phyloP scores from a whole-genome alignment of 2,797 vertebrate species.

The Huso huso region DNA sequence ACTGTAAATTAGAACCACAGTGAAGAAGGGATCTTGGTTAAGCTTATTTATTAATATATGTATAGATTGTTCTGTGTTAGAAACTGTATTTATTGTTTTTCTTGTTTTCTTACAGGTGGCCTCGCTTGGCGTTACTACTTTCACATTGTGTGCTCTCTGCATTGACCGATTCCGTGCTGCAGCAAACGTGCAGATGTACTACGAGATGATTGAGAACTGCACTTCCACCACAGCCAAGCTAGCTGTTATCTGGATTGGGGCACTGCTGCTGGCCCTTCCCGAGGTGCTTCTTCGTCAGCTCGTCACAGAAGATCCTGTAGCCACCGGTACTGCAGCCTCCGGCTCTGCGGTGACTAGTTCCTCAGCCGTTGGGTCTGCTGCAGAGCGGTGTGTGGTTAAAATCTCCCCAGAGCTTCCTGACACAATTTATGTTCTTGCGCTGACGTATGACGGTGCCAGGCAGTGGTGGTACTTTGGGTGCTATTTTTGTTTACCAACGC shows the following conservation, averaged over 20 bases:
- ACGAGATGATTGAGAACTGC: slow-evolving; percentile 94
- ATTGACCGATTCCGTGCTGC: slow-evolving; percentile 92
- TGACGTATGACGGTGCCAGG: slow-evolving; percentile 86
- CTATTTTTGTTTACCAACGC: slow-evolving; percentile 90
- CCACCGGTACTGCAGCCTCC: slow-evolving; percentile 30
- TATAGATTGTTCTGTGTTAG: too few species aligned
- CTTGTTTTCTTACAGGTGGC: slow-evolving; percentile 64
- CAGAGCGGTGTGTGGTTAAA: slow-evolving; percentile 77
- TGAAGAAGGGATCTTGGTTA: too few species aligned
- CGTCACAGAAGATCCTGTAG: slow-evolving; percentile 60
- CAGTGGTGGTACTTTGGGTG: slow-evolving; percentile 98
- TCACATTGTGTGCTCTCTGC: slow-evolving; percentile 88
- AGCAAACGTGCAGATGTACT: slow-evolving; percentile 90
- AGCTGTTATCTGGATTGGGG: slow-evolving; percentile 89
- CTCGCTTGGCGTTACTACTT: slow-evolving; percentile 88
- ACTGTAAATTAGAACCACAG: too few species aligned
- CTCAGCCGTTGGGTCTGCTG: slow-evolving; percentile 1
- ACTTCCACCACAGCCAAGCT: slow-evolving; percentile 84
- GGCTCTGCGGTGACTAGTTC: slow-evolving; percentile 33
- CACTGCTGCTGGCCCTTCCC: slow-evolving; percentile 82
- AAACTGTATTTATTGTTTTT: not conserved
- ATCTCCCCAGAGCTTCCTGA: slow-evolving; percentile 83
- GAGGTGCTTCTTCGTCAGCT: slow-evolving; percentile 88
- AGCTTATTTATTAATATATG: too few species aligned
- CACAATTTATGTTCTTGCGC: slow-evolving; percentile 84